Conservation (phyloP, 2,113 vertebrate species). For the Colius striatus region DNA sequence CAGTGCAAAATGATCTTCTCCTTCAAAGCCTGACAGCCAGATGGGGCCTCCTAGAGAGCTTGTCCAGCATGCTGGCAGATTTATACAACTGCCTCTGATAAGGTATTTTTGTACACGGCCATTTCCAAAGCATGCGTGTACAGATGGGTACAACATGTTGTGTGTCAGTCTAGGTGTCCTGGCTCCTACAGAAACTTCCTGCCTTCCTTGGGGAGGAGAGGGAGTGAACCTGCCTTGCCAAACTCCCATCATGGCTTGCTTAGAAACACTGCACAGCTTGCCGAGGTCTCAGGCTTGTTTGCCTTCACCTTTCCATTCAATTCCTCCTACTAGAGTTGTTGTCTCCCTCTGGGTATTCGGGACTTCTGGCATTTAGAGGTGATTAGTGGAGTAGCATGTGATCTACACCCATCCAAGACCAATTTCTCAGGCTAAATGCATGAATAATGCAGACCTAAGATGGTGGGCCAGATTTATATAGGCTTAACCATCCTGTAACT, state of each 20-base stretch:
- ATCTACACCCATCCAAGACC: neutral
- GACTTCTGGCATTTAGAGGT: neutral
- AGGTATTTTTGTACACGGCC: neutral
- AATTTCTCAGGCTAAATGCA: slow-evolving; percentile 16
- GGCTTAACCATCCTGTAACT: neutral
- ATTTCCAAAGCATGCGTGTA: neutral
- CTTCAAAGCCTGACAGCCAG: slow-evolving; percentile 52
- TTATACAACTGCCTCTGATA: slow-evolving; percentile 25
- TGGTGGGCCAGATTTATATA: neutral
- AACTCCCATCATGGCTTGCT: neutral
- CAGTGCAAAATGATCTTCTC: slow-evolving; percentile 47
- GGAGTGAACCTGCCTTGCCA: neutral
- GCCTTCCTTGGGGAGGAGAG: neutral
- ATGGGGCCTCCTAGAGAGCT: slow-evolving; percentile 34
- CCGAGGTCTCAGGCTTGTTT: neutral
- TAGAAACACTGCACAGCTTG: neutral
- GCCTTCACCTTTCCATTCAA: neutral
- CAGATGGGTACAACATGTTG: neutral
- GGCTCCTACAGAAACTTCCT: neutral
- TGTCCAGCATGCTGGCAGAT: slow-evolving; percentile 24
- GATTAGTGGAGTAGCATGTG: neutral
- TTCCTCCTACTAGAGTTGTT: neutral
- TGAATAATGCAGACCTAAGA: slow-evolving; percentile 5
- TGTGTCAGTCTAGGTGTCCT: neutral
- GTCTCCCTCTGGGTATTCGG: neutral